These are phyloP conservation scores for Lepetodrilus schrolli DNA, from an alignment of 2,888 invertebrate genomes.

Conservation along the genomic window DNA sequence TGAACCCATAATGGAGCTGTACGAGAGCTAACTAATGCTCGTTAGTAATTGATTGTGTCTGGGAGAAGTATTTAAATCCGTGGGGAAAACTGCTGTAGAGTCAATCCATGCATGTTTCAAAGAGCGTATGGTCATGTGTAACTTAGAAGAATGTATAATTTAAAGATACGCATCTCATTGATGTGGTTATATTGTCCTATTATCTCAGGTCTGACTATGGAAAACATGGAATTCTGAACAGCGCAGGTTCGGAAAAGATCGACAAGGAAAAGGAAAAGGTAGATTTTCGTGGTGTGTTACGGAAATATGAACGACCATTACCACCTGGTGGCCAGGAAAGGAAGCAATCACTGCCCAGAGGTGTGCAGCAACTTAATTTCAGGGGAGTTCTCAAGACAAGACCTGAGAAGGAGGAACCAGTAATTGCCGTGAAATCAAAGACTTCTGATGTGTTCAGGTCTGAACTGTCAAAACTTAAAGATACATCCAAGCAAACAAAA, in stretches of 20 bases:
- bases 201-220: conserved; percentile 30
- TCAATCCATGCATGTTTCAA: too few species aligned
- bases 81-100: too few species aligned
- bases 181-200: too few species aligned
- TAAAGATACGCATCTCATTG: too few species aligned
- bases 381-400: conserved; percentile 31
- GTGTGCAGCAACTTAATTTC: conserved; percentile 27
- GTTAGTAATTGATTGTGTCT: too few species aligned
- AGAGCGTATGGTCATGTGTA: too few species aligned
- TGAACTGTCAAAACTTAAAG: conserved; percentile 19
- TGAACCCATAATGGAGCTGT: too few species aligned
- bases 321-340: conserved; percentile 5
- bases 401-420: not conserved
- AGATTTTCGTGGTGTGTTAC: conserved; percentile 32
- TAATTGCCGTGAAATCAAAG: conserved; percentile 13
- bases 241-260: conserved; percentile 42
- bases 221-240: conserved; percentile 29
- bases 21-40: too few species aligned
- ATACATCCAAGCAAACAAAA: conserved; percentile 28
- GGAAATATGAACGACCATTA: not conserved
- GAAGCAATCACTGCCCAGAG: not conserved
- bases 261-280: conserved; percentile 35
- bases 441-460: conserved; percentile 15
- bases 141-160: too few species aligned
- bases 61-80: too few species aligned